Percentiles rank a stretch among this genome's conserved stretches.
Evolutionary conservation across 35 echinoderm and acorn worm genomes (phyloP).

Genomic region (Strongylocentrotus purpuratus): DNA sequence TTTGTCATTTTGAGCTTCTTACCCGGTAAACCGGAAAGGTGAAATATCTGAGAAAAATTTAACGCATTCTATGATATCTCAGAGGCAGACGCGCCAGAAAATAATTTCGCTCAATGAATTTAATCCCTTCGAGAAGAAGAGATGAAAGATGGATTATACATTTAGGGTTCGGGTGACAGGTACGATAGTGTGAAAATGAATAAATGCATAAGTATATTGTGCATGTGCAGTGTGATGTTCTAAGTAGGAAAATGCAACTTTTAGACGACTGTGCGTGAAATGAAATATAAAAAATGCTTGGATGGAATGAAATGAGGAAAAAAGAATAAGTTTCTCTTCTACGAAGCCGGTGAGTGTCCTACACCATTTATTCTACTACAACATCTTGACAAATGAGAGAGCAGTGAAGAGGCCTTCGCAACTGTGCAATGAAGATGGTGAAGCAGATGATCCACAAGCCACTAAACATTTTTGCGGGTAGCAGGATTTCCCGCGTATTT

Average conservation of each 20-base stretch:
- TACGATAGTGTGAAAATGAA: not conserved
- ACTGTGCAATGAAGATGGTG: conserved; percentile 37
- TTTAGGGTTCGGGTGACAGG: not conserved
- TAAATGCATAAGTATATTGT: not conserved
- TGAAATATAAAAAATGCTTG: not conserved
- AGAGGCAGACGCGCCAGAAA: no score
- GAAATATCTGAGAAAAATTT: not conserved
- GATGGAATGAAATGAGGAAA: not conserved
- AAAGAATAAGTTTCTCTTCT: not conserved
- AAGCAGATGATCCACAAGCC: conserved; percentile 24
- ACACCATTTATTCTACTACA: not conserved
- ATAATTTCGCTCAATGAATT: no score
- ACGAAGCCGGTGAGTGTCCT: not conserved
- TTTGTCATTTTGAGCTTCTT: not conserved
- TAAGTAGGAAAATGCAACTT: not conserved
- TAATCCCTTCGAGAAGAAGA: no score
- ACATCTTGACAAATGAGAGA: conserved; percentile 11
- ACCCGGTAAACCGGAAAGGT: not conserved
- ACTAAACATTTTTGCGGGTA: conserved; percentile 10
- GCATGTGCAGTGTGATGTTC: not conserved
- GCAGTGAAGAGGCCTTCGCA: not conserved
- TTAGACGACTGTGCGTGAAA: conserved; percentile 10
- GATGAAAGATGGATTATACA: no score
- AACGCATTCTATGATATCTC: not conserved
- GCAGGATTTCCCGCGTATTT: conserved; percentile 10